Conservation (phyloP, 2,113 vertebrate genomes). For the Lagopus muta region DNA sequence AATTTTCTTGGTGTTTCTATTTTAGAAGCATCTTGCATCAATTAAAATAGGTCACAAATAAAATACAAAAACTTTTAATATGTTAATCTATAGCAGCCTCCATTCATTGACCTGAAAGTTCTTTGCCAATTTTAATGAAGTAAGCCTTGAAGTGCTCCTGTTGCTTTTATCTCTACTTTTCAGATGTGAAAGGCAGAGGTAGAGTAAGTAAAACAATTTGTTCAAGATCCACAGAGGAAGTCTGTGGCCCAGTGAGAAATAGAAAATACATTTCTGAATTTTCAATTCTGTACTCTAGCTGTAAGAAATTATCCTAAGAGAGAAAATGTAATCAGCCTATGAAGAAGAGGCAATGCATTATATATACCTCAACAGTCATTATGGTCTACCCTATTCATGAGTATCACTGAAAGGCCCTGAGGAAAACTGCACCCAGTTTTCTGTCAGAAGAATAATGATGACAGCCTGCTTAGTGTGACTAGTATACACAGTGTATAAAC, state of each 20-base stretch:
- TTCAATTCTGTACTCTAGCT: conserved; percentile 13
- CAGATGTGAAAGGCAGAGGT: conserved; percentile 36
- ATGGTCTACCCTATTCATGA: background rate
- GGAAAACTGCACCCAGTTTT: conserved; percentile 8
- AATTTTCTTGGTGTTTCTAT: conserved; percentile 21
- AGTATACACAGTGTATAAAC: background rate
- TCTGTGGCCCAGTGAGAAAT: conserved; percentile 13
- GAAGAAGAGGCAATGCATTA: background rate
- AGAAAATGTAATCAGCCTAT: background rate
- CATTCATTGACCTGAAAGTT: conserved; percentile 44
- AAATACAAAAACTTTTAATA: conserved; percentile 35
- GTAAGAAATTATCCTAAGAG: conserved; percentile 7
- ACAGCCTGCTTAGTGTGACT: background rate
- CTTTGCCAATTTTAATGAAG: conserved; percentile 49
- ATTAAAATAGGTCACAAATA: conserved; percentile 31
- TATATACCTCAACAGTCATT: background rate
- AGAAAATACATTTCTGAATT: background rate
- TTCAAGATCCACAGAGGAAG: conserved; percentile 12
- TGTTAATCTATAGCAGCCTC: conserved; percentile 21
- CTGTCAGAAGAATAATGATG: background rate
- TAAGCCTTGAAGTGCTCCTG: conserved; percentile 41
- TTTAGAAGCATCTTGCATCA: conserved; percentile 21
- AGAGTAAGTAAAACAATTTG: conserved; percentile 45
- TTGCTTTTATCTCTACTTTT: conserved; percentile 52
- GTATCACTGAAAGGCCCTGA: background rate